Evolutionary conservation across 2,113 vertebrate species (phyloP).

Genomic region (Haemorhous mexicanus): DNA sequence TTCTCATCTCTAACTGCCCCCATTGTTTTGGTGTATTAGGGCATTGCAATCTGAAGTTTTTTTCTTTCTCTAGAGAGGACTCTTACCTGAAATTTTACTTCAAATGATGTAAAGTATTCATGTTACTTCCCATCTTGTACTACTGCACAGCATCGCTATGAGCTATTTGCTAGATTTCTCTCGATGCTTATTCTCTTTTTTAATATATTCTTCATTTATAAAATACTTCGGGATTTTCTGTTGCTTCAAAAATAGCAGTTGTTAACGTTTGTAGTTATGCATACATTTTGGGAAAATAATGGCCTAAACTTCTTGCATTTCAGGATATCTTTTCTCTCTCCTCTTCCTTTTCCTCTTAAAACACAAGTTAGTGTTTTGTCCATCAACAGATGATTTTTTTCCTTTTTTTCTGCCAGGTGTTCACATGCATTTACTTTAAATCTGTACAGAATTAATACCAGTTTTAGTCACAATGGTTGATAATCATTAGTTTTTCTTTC

Average conservation of each 20-base stretch:
- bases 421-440: neutral
- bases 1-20: neutral
- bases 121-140: neutral
- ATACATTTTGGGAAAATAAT: neutral
- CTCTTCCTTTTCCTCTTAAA: neutral
- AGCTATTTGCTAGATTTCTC: neutral
- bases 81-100: neutral
- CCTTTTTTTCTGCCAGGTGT: neutral
- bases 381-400: neutral
- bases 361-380: neutral
- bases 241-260: neutral
- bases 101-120: neutral
- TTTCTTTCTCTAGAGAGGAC: neutral
- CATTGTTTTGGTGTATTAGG: neutral
- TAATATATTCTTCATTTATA: neutral
- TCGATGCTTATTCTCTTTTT: neutral
- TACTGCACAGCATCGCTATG: neutral
- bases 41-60: neutral
- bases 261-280: neutral
- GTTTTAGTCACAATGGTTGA: neutral
- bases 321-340: neutral
- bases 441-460: neutral
- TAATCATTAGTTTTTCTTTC: neutral
- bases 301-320: neutral
- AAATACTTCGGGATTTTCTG: neutral